Conservation (phyloP, 2,113 vertebrate species). For the Atractosteus spatula region DNA sequence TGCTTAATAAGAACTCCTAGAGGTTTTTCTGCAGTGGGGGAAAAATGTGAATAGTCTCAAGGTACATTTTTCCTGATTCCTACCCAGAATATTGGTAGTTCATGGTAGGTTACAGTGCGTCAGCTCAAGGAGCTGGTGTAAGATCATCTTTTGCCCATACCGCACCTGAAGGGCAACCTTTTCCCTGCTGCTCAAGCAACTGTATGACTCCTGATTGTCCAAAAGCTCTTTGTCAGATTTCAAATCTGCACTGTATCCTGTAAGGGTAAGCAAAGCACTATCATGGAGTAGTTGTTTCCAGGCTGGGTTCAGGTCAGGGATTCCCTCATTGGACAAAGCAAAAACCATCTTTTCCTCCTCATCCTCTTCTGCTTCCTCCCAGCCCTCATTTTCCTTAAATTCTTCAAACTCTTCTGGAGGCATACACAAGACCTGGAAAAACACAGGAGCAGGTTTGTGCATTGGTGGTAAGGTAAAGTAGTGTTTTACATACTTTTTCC, state of each 20-base stretch:
- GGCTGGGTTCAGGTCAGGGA: constrained; percentile 60
- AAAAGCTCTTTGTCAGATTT: constrained; percentile 65
- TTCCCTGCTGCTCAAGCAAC: constrained; percentile 66
- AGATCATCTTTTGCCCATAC: constrained; percentile 83
- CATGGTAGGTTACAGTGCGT: constrained; percentile 26
- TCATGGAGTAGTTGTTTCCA: constrained; percentile 74
- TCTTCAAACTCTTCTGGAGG: constrained; percentile 75
- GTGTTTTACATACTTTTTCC: no score
- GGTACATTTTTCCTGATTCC: no score
- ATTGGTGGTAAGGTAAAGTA: not conserved
- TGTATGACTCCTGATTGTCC: constrained; percentile 46
- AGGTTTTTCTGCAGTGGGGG: no score
- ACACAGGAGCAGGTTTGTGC: no score
- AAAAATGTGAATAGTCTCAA: no score
- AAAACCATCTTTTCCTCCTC: constrained; percentile 56
- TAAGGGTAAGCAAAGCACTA: constrained; percentile 67
- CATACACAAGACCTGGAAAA: constrained; percentile 81
- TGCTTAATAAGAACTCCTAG: no score
- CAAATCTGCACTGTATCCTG: constrained; percentile 57
- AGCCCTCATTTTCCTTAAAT: constrained; percentile 75
- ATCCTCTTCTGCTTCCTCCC: constrained; percentile 66
- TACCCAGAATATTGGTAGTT: no score
- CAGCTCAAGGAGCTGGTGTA: constrained; percentile 72
- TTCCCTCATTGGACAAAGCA: constrained; percentile 60
- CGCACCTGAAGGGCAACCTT: constrained; percentile 80